Conservation (phyloP, 35 echinoderm and acorn worm genomes). For the Ophiothrix spiculata region DNA sequence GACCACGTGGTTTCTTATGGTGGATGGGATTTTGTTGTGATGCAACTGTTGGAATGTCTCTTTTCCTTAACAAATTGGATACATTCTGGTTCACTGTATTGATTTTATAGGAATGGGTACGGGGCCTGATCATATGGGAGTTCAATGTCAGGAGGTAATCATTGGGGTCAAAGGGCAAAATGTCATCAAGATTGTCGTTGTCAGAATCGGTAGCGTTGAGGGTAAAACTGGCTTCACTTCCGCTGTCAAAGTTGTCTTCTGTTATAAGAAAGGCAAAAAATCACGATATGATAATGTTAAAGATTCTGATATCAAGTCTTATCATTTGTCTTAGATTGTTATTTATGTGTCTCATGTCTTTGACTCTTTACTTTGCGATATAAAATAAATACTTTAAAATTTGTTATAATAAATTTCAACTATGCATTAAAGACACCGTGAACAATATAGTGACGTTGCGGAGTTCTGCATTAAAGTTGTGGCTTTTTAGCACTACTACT, state of each 20-base stretch:
- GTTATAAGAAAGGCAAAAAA: not conserved
- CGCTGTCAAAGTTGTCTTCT: slow-evolving; percentile 51
- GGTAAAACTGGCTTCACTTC: slow-evolving; percentile 38
- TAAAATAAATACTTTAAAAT: too few relatives aligned
- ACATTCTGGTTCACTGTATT: slow-evolving; percentile 30
- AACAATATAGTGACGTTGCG: too few relatives aligned
- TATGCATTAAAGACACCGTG: too few relatives aligned
- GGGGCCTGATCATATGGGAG: not conserved
- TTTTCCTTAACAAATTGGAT: not conserved
- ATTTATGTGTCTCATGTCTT: too few relatives aligned
- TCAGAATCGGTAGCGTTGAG: slow-evolving; percentile 1
- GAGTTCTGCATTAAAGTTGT: too few relatives aligned
- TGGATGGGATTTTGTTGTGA: slow-evolving; percentile 4
- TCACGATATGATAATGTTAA: not conserved
- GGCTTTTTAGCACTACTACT: too few relatives aligned
- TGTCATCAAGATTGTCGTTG: not conserved
- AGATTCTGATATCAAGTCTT: too few relatives aligned
- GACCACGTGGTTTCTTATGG: slow-evolving; percentile 45
- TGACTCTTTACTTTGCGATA: too few relatives aligned
- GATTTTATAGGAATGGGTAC: slow-evolving; percentile 49
- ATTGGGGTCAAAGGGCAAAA: not conserved
- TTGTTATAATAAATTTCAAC: too few relatives aligned
- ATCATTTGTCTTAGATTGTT: too few relatives aligned
- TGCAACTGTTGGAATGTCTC: slow-evolving; percentile 6
- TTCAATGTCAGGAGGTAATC: not conserved